A percentile compares a stretch with the other conserved stretches of the same genome.
Conservation (phyloP, 2,888 invertebrate genomes). For the Sialis fuliginosa region DNA sequence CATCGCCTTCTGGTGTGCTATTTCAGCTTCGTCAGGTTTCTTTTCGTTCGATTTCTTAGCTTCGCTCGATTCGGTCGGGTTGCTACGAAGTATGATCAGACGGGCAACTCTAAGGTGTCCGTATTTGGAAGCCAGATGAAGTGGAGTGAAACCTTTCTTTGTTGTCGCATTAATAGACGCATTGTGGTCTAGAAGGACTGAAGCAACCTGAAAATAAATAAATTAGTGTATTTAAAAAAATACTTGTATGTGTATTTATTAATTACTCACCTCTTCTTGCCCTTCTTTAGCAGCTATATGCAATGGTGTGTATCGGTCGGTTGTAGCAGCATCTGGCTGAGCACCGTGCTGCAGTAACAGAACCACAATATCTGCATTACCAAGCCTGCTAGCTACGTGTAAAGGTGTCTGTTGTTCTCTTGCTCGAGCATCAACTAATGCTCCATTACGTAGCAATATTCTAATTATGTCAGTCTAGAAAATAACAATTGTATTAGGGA, state of each 20-base stretch:
- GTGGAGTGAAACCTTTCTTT: conserved; percentile 90
- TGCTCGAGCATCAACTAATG: conserved; percentile 48
- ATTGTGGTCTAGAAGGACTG: conserved; percentile 76
- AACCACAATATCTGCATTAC: conserved; percentile 92
- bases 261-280: conserved; percentile 49
- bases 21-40: background rate
- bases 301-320: conserved; percentile 88
- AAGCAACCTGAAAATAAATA: conserved; percentile 44
- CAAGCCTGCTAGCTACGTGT: conserved; percentile 88
- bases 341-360: conserved; percentile 89
- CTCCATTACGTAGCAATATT: conserved; percentile 84
- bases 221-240: background rate
- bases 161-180: conserved; percentile 84
- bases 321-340: conserved; percentile 71
- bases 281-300: conserved; percentile 97
- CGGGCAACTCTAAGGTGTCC: conserved; percentile 83
- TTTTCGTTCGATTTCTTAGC: background rate
- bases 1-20: background rate
- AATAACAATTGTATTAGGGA: conserved; percentile 4
- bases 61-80: conserved; percentile 27
- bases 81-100: conserved; percentile 71
- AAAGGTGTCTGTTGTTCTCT: conserved; percentile 90
- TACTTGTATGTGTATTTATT: background rate
- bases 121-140: conserved; percentile 94
- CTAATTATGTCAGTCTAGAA: conserved; percentile 75